phyloP scores from a whole-genome alignment of 2,888 invertebrate species.

The Troides aeacus region DNA sequence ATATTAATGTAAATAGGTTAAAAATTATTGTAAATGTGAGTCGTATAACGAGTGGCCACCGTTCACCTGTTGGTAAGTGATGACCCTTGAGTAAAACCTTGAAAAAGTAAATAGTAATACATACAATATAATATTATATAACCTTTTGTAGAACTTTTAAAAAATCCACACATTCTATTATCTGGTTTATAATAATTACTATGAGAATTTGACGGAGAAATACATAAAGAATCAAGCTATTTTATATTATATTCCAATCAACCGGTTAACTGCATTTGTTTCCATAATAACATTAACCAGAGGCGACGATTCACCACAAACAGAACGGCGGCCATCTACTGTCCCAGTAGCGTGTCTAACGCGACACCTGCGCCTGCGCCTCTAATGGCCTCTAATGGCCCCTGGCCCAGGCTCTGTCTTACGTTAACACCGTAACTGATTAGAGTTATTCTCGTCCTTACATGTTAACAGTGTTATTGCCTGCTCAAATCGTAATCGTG shows the following conservation, averaged over 20 bases:
- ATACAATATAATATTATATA: not conserved
- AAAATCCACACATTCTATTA: not conserved
- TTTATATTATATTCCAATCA: not conserved
- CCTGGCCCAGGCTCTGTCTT: constrained; percentile 48
- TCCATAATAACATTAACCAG: constrained; percentile 37
- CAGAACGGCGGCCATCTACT: constrained; percentile 38
- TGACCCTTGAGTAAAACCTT: not conserved
- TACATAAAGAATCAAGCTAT: not conserved
- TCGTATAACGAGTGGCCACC: too few species aligned
- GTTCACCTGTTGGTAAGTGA: not conserved
- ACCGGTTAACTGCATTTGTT: constrained; percentile 21
- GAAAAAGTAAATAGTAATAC: not conserved
- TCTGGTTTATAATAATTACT: not conserved
- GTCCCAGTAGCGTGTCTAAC: constrained; percentile 69
- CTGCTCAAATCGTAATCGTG: constrained; percentile 13
- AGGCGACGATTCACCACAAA: constrained; percentile 28
- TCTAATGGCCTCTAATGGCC: constrained; percentile 50
- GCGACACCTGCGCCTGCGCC: constrained; percentile 60
- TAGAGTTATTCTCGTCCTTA: constrained; percentile 48
- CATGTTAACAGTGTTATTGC: constrained; percentile 30
- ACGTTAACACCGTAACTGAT: constrained; percentile 54
- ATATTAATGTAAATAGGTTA: not conserved
- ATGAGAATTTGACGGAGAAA: too few species aligned
- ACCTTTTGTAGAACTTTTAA: not conserved
- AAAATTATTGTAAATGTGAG: not conserved